Percentiles rank a stretch among this genome's conserved stretches.
Conservation (phyloP, 2,797 vertebrate species). For the Sebastes alutus region DNA sequence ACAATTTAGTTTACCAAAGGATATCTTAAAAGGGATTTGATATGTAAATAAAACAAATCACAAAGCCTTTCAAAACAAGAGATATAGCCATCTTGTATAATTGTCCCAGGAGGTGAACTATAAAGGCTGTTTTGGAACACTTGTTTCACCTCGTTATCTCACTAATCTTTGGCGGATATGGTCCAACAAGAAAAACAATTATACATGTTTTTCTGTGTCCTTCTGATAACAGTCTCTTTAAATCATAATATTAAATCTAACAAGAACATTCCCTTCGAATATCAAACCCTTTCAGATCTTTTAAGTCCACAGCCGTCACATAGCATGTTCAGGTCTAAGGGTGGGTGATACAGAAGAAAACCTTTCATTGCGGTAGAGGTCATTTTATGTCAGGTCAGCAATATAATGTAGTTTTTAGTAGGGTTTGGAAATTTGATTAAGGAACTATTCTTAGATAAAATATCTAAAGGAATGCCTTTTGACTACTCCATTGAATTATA, state of each 20-base stretch:
- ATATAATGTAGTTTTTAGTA: no score
- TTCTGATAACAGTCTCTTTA: slow-evolving; percentile 39
- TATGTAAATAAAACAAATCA: slow-evolving; percentile 16
- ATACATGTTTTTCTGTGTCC: not conserved
- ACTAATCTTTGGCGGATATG: not conserved
- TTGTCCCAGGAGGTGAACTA: slow-evolving; percentile 3
- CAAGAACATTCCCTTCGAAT: not conserved
- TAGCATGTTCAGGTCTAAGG: not conserved
- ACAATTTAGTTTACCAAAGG: slow-evolving; percentile 5
- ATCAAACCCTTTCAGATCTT: not conserved
- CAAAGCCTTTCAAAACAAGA: slow-evolving; percentile 4
- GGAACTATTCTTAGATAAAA: no score
- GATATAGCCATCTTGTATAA: not conserved
- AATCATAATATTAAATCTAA: slow-evolving; percentile 21
- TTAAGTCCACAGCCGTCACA: not conserved
- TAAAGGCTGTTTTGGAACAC: not conserved
- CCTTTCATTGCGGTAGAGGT: rapidly evolving
- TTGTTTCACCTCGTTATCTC: slow-evolving; percentile 7
- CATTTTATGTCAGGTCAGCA: no score
- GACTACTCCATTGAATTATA: no score
- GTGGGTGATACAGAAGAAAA: no score
- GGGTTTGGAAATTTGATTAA: no score
- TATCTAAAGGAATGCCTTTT: no score
- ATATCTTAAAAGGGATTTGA: slow-evolving; percentile 15
- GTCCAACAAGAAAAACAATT: not conserved